These are phyloP conservation scores for Phalloptychus januarius DNA, from an alignment of 2,797 vertebrate species.

Conservation along the genomic window DNA sequence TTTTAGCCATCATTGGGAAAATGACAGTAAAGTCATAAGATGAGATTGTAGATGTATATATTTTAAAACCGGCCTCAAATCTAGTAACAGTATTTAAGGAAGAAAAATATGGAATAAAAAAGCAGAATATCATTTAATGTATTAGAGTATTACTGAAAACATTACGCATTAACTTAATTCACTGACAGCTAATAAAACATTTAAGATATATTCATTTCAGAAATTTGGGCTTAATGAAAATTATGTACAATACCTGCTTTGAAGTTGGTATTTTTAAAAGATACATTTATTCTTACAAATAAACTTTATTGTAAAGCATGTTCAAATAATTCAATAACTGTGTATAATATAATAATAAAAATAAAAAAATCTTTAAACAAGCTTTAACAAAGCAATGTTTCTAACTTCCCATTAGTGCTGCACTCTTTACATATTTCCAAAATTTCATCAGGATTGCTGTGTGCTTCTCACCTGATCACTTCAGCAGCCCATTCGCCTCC, in stretches of 20 bases:
- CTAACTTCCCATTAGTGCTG: too few species aligned
- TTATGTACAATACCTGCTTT: too few species aligned
- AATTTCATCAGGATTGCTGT: not conserved
- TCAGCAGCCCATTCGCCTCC: slow-evolving; percentile 50
- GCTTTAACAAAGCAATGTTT: too few species aligned
- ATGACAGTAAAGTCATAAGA: not conserved
- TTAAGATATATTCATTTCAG: too few species aligned
- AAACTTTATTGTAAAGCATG: too few species aligned
- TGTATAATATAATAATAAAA: too few species aligned
- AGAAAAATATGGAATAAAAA: not conserved
- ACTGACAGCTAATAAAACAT: not conserved
- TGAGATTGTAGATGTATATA: not conserved
- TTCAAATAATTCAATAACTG: too few species aligned
- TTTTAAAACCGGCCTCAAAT: not conserved
- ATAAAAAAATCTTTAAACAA: too few species aligned
- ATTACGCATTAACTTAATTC: not conserved
- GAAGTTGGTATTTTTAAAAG: too few species aligned
- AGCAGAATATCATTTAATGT: not conserved
- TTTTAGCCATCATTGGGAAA: not conserved
- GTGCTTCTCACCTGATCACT: slow-evolving; percentile 42
- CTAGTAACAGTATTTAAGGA: not conserved
- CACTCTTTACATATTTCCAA: not conserved
- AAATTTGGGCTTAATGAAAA: too few species aligned
- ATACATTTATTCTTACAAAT: too few species aligned
- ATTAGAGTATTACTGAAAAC: not conserved